phyloP scores from a whole-genome alignment of 23 tunicate species.

The Diplosoma virens region DNA sequence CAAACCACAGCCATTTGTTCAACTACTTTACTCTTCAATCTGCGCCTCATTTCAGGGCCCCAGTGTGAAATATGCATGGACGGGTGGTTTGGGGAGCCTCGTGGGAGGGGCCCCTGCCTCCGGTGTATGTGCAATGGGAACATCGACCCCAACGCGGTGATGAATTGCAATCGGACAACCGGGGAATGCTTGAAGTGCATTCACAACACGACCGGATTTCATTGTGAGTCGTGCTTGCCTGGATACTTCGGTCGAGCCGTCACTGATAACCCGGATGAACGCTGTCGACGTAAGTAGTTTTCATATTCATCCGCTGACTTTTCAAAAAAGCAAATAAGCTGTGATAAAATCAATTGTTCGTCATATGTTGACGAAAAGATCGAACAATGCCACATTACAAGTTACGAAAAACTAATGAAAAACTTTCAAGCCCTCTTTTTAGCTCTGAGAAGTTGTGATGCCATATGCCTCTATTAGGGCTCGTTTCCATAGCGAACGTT shows the following conservation, averaged over 20 bases:
- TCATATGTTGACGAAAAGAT: too few species aligned
- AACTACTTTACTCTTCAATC: too few species aligned
- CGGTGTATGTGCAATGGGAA: constrained; percentile 95
- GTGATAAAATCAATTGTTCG: too few species aligned
- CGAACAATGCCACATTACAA: too few species aligned
- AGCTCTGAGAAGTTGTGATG: too few species aligned
- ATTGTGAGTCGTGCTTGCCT: constrained; percentile 80
- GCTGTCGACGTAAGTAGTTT: constrained; percentile 62
- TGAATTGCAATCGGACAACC: constrained; percentile 84
- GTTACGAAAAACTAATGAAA: too few species aligned
- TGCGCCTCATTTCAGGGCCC: constrained; percentile 39
- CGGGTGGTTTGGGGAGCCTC: constrained; percentile 93
- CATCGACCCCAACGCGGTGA: constrained; percentile 76
- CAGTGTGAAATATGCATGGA: constrained; percentile 92
- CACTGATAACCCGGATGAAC: constrained; percentile 54
- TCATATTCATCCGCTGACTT: too few species aligned
- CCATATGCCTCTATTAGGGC: too few species aligned
- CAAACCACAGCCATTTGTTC: too few species aligned
- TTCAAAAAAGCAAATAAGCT: too few species aligned
- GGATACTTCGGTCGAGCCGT: constrained; percentile 91
- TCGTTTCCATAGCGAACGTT: too few species aligned
- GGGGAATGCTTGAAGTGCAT: constrained; percentile 94
- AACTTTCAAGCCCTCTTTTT: too few species aligned
- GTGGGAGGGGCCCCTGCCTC: constrained; percentile 79
- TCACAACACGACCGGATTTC: constrained; percentile 89